phyloP scores from a whole-genome alignment of 1,140 invertebrate genomes.

The Nasonia giraulti region DNA sequence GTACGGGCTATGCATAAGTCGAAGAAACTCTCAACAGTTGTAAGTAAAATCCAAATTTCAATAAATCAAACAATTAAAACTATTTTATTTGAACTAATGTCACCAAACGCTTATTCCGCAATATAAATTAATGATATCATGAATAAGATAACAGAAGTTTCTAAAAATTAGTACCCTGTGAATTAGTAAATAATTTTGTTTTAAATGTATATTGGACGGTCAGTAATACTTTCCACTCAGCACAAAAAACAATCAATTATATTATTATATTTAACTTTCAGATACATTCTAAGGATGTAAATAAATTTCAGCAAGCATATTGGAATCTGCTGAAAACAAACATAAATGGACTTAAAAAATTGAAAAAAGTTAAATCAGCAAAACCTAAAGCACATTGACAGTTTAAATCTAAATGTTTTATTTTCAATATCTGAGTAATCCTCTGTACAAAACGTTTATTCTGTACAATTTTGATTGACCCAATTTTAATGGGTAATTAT shows the following conservation, averaged over 20 bases:
- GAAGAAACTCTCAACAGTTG: conserved; percentile 87
- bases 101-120: no score
- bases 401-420: conserved; percentile 14
- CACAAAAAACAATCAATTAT: conserved; percentile 5
- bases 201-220: neutral
- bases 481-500: conserved; percentile 11
- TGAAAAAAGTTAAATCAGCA: conserved; percentile 85
- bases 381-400: conserved; percentile 80
- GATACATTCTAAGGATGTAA: conserved; percentile 87
- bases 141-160: neutral
- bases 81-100: neutral
- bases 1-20: conserved; percentile 81
- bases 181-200: neutral
- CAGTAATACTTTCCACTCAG: neutral
- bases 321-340: conserved; percentile 89
- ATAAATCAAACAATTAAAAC: neutral
- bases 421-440: conserved; percentile 31
- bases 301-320: conserved; percentile 89
- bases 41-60: conserved; percentile 67
- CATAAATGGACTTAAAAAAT: conserved; percentile 89
- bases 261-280: conserved; percentile 64
- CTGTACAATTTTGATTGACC: neutral
- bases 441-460: conserved; percentile 9
- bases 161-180: no score
- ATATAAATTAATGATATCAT: neutral